Conservation (phyloP, 2,797 vertebrate genomes). For the Anguilla anguilla region DNA sequence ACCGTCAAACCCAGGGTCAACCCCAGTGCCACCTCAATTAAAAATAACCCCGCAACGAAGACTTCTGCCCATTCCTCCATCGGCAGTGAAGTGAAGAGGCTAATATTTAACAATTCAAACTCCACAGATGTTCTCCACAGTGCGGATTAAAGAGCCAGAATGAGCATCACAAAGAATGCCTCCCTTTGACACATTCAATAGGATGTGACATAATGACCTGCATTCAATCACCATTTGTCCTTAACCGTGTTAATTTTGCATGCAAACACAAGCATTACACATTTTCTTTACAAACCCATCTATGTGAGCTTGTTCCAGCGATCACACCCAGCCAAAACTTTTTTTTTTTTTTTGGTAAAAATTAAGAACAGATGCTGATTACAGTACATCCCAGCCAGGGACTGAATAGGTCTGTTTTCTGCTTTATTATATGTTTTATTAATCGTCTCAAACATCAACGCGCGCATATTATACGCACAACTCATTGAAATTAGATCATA, state of each 20-base stretch:
- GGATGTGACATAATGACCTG: neutral
- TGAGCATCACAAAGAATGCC: neutral
- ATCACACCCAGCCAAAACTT: too few species aligned
- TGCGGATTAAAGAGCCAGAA: neutral
- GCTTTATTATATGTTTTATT: neutral
- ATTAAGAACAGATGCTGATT: too few species aligned
- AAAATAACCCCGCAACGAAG: neutral
- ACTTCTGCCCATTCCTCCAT: neutral
- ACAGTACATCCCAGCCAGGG: neutral
- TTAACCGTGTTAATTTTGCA: too few species aligned
- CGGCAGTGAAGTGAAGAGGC: neutral
- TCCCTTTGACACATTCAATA: neutral
- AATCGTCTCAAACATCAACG: neutral
- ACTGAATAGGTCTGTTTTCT: neutral
- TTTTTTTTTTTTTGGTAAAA: too few species aligned
- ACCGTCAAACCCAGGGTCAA: neutral
- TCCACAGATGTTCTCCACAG: neutral
- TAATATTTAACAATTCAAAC: neutral
- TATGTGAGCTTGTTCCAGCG: too few species aligned
- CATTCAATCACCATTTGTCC: too few species aligned
- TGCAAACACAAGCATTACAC: too few species aligned
- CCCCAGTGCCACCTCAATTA: neutral
- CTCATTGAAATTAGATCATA: neutral
- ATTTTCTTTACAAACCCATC: too few species aligned
- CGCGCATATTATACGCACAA: neutral